These are phyloP conservation scores for Drosophila pruinosa DNA, from an alignment of 1,140 invertebrate genomes.

Conservation along the genomic window DNA sequence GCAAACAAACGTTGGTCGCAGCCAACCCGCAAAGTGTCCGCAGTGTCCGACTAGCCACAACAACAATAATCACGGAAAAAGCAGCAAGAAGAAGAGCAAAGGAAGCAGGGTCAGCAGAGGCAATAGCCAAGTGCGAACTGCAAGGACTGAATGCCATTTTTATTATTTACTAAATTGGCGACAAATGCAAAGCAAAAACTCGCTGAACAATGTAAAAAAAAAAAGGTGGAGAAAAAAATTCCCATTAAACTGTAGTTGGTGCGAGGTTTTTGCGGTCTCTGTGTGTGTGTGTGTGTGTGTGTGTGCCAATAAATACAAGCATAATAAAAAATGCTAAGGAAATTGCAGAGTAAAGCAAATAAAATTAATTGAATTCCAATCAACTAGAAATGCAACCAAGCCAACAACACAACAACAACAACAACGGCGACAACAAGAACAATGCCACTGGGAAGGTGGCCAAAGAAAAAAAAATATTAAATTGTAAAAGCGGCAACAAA, in stretches of 20 bases:
- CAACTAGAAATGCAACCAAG: conserved; percentile 70
- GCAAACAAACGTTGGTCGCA: conserved; percentile 69
- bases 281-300: conserved; percentile 41
- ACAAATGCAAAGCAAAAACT: conserved; percentile 69
- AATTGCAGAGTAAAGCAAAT: conserved; percentile 81
- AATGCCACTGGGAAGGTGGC: conserved; percentile 52
- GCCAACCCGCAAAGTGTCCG: conserved; percentile 69
- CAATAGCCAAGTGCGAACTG: conserved; percentile 65
- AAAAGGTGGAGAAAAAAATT: conserved; percentile 29
- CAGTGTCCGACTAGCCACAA: conserved; percentile 46
- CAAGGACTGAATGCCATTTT: conserved; percentile 70
- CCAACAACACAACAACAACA: conserved; percentile 50
- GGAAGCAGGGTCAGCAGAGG: neutral
- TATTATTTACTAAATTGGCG: conserved; percentile 79
- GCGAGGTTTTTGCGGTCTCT: conserved; percentile 20
- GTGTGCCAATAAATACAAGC: conserved; percentile 69
- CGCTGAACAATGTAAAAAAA: conserved; percentile 20
- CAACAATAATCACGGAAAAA: conserved; percentile 16
- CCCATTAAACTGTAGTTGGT: conserved; percentile 68
- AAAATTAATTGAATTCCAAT: conserved; percentile 82
- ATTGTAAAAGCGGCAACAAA: conserved; percentile 56
- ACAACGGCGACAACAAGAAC: conserved; percentile 10
- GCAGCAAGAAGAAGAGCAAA: neutral
- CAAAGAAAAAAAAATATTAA: conserved; percentile 62
- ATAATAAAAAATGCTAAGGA: conserved; percentile 80